These are phyloP conservation scores for Lethenteron reissneri DNA, from an alignment of 2,113 vertebrate genomes.

Conservation along the genomic window DNA sequence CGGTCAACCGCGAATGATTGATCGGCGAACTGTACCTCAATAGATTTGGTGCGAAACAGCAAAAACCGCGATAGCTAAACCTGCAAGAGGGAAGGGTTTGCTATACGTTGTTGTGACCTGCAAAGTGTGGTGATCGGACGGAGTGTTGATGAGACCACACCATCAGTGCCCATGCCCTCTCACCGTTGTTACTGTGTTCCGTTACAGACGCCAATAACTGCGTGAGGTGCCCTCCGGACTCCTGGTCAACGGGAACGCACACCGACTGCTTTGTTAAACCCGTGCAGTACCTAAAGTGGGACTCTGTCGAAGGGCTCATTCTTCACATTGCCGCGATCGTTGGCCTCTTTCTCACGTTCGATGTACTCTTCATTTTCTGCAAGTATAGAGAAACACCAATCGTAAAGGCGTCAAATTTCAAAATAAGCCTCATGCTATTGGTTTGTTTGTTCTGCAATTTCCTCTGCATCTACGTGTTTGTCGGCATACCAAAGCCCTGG, in stretches of 20 bases:
- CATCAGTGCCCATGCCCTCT: not conserved
- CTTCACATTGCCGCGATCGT: not conserved
- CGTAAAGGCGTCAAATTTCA: not conserved
- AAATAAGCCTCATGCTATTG: not conserved
- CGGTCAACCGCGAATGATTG: too few relatives aligned
- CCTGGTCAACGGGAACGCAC: not conserved
- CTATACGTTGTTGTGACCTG: too few relatives aligned
- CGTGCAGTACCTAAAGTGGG: not conserved
- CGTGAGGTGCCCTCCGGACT: not conserved
- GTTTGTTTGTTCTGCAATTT: conserved; percentile 1
- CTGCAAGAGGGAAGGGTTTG: too few relatives aligned
- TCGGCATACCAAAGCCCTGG: not conserved
- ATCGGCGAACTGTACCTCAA: too few relatives aligned
- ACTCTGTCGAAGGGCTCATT: not conserved
- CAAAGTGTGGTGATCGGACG: too few relatives aligned
- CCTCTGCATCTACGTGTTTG: not conserved
- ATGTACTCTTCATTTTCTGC: not conserved
- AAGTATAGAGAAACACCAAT: conserved; percentile 6
- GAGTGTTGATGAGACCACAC: too few relatives aligned
- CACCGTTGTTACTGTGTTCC: not conserved
- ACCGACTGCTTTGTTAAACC: not conserved
- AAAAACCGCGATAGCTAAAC: too few relatives aligned
- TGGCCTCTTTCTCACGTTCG: not conserved
- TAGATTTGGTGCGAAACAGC: too few relatives aligned
- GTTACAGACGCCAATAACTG: conserved; percentile 2